Percentiles rank a stretch among this genome's conserved stretches.
Evolutionary conservation across 2,113 vertebrate species (phyloP).

Genomic region (Phocoena phocoena): DNA sequence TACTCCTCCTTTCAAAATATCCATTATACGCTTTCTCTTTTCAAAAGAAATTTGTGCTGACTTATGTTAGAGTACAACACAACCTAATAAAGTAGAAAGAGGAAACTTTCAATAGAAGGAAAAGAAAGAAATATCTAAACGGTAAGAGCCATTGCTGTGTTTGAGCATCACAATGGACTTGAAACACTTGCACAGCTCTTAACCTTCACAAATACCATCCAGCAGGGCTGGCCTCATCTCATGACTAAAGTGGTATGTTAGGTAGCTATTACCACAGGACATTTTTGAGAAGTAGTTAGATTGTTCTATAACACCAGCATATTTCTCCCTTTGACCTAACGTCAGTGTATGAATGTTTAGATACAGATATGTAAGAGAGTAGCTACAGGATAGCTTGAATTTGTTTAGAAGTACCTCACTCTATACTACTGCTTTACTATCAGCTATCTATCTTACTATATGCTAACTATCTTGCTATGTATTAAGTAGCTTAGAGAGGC

Average conservation of each 20-base stretch:
- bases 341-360: not conserved
- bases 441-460: not conserved
- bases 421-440: not conserved
- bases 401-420: not conserved
- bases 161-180: not conserved
- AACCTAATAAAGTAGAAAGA: slow-evolving; percentile 1
- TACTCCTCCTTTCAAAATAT: not conserved
- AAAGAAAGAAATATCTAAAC: not conserved
- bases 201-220: not conserved
- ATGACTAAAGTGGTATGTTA: not conserved
- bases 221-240: not conserved
- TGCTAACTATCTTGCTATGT: not conserved
- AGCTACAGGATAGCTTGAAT: not conserved
- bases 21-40: not conserved
- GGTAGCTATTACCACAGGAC: not conserved
- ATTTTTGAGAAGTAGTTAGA: not conserved
- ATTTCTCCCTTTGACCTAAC: not conserved
- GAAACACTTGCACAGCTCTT: not conserved
- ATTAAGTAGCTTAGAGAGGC: not conserved
- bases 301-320: not conserved
- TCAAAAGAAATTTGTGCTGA: not conserved
- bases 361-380: not conserved
- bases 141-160: not conserved
- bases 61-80: not conserved
- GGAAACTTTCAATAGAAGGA: not conserved